These are phyloP conservation scores for Acrobasis suavella DNA, from an alignment of 2,888 invertebrate species.

Conservation along the genomic window DNA sequence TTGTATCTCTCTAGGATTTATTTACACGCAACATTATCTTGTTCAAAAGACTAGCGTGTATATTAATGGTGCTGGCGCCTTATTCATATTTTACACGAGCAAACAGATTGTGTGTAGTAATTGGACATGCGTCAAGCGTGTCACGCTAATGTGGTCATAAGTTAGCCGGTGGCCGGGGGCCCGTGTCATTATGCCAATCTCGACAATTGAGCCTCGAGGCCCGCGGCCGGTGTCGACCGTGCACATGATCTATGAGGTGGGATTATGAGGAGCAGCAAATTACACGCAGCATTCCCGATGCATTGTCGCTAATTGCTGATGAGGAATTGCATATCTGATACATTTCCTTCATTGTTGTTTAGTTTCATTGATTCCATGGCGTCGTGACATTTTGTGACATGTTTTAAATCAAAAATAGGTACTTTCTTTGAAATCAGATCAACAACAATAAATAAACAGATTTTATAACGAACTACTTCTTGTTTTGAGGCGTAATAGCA, in stretches of 20 bases:
- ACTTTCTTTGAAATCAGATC: too few species aligned
- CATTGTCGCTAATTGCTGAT: constrained; percentile 15
- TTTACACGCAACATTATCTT: constrained; percentile 74
- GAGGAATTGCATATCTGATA: not conserved
- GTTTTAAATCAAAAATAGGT: too few species aligned
- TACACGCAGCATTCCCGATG: constrained; percentile 37
- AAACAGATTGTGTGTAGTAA: constrained; percentile 77
- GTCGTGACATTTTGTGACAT: too few species aligned
- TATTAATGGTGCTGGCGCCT: constrained; percentile 64
- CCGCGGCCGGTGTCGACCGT: constrained; percentile 37
- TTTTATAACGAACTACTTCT: too few species aligned
- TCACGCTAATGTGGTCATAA: constrained; percentile 75
- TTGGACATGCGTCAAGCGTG: constrained; percentile 78
- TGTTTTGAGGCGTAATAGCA: too few species aligned
- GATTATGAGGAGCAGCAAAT: constrained; percentile 67
- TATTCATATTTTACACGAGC: constrained; percentile 75
- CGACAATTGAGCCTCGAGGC: constrained; percentile 63
- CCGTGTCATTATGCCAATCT: constrained; percentile 76
- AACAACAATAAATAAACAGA: too few species aligned
- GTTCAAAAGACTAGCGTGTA: constrained; percentile 66
- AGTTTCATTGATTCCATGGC: too few species aligned
- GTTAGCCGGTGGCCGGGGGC: constrained; percentile 67
- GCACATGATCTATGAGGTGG: constrained; percentile 66
- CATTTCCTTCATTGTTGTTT: not conserved
- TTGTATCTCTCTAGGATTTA: constrained; percentile 74